Evolutionary conservation across 1,140 invertebrate species (phyloP), one percentile per base, ranked within the genome.

Genomic region (Pseudomyrmex flavicornis): DNA sequence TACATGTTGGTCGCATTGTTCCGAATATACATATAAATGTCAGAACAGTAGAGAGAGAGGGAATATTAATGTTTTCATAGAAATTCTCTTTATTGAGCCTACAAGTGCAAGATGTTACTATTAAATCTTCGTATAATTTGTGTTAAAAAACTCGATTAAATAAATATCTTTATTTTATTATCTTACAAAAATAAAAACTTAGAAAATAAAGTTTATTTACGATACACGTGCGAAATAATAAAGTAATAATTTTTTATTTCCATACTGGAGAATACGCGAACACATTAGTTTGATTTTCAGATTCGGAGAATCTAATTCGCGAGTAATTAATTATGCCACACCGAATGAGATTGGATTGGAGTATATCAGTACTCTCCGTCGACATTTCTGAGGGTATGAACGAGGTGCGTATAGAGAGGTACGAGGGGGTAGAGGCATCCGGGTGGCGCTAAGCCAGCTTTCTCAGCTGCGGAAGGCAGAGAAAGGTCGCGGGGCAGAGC

Each of bases 1-100:
- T 94, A 94, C 92, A 93, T 91, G 90, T 90, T 85, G 90, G 89
- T 91, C 90, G 91, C 92, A 92, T 93, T 93, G 92, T 94, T 93
- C 91, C 88, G 77, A 86, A 85, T 84, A 87, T 91, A 76, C 74
- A 54, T 66, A 93, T 94, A 93, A 94, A 93, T 91, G 93, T 94
- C 93, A 92, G 91, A 89, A 91, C 76, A 79, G 91, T 91, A 90
- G 75, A 88, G 92, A 87, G 90, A 89, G 83, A 62, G 76, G 77
- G 77, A 76, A 87, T 93, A 94, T 94, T 94, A 93, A 93, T 93
- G 90, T 92, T 92, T 91, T 90, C 91, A 93, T 93, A 93, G 82
- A 22, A 63, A 46, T 54, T 70, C 46, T 20, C 20, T 20, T 56
- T 75, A 69, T 50, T 26, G 15, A 50, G 46, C 59, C 61, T 52